Base-by-base conservation (phyloP, 2,113 vertebrate species). In the Macroglossus sobrinus region DNA sequence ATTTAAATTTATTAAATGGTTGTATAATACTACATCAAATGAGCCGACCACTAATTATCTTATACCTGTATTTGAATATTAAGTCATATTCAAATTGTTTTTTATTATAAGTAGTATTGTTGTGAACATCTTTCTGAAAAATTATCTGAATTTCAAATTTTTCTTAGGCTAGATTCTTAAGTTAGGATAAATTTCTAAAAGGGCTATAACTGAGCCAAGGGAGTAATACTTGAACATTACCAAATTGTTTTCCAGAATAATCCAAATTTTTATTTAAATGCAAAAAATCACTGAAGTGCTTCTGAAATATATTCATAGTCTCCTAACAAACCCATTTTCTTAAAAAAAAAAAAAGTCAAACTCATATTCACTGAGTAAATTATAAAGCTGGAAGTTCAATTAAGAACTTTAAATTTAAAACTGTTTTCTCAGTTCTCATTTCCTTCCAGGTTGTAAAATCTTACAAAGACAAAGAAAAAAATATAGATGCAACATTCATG, bases 271-370 rank as follows among this genome's bases (percentile, higher is more conserved):
- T 33, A 92, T 84, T 91, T 93, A 93, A 91, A 91, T 59, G 40
- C 93, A 59, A 96, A 97, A 97, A 92, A 87, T 75, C 78, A 72
- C 26, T 86, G 18, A 92, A 79, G 22, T 78, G 68, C 10, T 91
- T 95, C 40, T 81, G 50, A 95, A 95, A 89, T 64, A 33, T 21
- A 84, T 75, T 63, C n/a, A 84, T 69, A 69, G 14, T 30, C 57
- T 91, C 57, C 85, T 81, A 94, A 79, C 33, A 76, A 71, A 80
- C 14, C 21, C 69, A 14, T 84, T 89, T 89, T 61, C 71, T 80
- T 68, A 24, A 71, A 12, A 50, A 72, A 55, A 68, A 53, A 74
- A 45, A 82, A 75, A 72, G 2, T n/a, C 53, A 74, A 74, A 16
- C 33, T 76, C 50, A 63, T 75, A n/a, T 75, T 59, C 78, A 89